Evolutionary conservation across 2,113 vertebrate genomes (phyloP).

Genomic region (Vidua macroura): DNA sequence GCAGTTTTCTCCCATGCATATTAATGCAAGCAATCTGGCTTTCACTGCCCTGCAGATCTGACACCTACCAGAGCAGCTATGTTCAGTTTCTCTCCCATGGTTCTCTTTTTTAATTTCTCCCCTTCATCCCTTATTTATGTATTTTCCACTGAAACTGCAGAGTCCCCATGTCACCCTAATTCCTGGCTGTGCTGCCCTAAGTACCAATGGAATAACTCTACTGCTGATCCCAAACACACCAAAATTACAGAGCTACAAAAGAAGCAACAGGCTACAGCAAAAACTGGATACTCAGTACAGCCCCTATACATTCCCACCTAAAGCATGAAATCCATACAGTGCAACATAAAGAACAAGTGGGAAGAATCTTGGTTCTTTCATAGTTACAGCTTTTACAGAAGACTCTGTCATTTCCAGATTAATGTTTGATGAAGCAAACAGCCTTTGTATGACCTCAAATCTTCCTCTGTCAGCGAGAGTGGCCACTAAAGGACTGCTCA

Average conservation of each 20-base stretch:
- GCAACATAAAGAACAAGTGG: conserved; percentile 81
- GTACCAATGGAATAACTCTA: background rate
- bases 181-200: background rate
- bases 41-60: background rate
- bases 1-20: background rate
- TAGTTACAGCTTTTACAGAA: conserved; percentile 67
- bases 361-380: conserved; percentile 32
- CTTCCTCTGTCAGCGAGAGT: conserved; percentile 67
- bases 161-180: background rate
- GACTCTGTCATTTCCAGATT: conserved; percentile 71
- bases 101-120: background rate
- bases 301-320: conserved; percentile 36
- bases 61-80: background rate
- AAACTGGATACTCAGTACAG: background rate
- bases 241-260: background rate
- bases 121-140: background rate
- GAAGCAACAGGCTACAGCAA: background rate
- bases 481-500: conserved; percentile 59
- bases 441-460: conserved; percentile 65
- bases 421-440: conserved; percentile 77
- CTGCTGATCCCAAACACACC: background rate
- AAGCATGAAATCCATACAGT: conserved; percentile 74
- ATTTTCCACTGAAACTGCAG: background rate
- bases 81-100: background rate
- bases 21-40: background rate